Percentiles rank a stretch among this genome's conserved stretches.
These are phyloP conservation scores for Galeruca laticollis DNA, from an alignment of 2,888 invertebrate genomes.

Conservation along the genomic window DNA sequence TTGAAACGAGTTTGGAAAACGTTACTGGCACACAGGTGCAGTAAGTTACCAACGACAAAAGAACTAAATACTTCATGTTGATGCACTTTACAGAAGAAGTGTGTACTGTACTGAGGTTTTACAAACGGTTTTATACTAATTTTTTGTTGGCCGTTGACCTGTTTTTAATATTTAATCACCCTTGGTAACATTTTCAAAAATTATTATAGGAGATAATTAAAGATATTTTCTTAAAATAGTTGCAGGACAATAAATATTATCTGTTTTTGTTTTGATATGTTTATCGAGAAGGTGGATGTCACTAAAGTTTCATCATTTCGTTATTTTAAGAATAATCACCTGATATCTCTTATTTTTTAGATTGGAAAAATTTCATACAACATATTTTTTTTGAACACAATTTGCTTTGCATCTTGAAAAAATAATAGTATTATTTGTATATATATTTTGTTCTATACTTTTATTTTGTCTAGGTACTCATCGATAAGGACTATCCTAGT, in stretches of 20 bases:
- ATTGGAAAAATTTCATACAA: not conserved
- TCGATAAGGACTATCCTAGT: no score
- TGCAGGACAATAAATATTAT: not conserved
- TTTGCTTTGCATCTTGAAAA: no score
- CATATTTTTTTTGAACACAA: not conserved
- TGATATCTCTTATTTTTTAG: not conserved
- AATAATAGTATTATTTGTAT: no score
- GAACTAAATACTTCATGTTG: conserved; percentile 25
- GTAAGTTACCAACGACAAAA: conserved; percentile 16
- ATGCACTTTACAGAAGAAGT: conserved; percentile 10
- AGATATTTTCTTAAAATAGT: conserved; percentile 2
- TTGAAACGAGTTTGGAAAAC: not conserved
- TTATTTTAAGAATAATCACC: not conserved
- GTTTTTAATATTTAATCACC: conserved; percentile 10
- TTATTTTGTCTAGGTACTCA: no score
- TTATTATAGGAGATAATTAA: not conserved
- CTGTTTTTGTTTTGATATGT: not conserved
- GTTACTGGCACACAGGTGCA: not conserved
- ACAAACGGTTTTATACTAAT: conserved; percentile 16
- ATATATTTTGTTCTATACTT: no score
- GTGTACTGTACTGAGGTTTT: not conserved
- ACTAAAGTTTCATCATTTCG: not conserved
- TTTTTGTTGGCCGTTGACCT: not conserved
- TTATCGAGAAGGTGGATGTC: conserved; percentile 9
- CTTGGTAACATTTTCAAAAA: conserved; percentile 14